phyloP scores from a whole-genome alignment of 2,888 invertebrate genomes.

The Cantharis lateralis region DNA sequence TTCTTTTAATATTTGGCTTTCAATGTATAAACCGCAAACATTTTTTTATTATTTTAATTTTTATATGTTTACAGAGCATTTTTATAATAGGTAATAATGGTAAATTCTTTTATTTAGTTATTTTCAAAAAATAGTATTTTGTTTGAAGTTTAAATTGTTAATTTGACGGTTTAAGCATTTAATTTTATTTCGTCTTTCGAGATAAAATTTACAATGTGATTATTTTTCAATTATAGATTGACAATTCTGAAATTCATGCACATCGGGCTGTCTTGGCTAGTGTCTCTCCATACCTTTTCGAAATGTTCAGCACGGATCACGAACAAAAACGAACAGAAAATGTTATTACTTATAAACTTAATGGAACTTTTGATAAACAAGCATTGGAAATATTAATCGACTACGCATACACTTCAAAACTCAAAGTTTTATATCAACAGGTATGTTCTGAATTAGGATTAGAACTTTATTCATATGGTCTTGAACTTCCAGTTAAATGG shows the following conservation, averaged over 20 bases:
- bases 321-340: slow-evolving; percentile 58
- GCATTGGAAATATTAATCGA: slow-evolving; percentile 78
- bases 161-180: slow-evolving; percentile 8
- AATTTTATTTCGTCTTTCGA: background rate
- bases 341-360: slow-evolving; percentile 64
- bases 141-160: slow-evolving; percentile 6
- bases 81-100: slow-evolving; percentile 48
- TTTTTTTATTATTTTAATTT: slow-evolving; percentile 49
- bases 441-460: slow-evolving; percentile 42
- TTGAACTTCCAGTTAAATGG: background rate
- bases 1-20: background rate
- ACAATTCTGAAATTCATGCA: slow-evolving; percentile 71
- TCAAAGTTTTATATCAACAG: slow-evolving; percentile 58
- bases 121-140: slow-evolving; percentile 34
- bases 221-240: slow-evolving; percentile 59
- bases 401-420: slow-evolving; percentile 80
- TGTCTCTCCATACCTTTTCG: slow-evolving; percentile 76
- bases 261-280: slow-evolving; percentile 82
- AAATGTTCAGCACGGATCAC: slow-evolving; percentile 68
- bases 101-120: slow-evolving; percentile 45
- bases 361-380: slow-evolving; percentile 66
- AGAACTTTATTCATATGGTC: background rate
- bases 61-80: slow-evolving; percentile 54
- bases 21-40: slow-evolving; percentile 10
- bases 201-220: slow-evolving; percentile 25